Evolutionary conservation across 2,888 invertebrate species (phyloP).

Genomic region (Apamea anceps): DNA sequence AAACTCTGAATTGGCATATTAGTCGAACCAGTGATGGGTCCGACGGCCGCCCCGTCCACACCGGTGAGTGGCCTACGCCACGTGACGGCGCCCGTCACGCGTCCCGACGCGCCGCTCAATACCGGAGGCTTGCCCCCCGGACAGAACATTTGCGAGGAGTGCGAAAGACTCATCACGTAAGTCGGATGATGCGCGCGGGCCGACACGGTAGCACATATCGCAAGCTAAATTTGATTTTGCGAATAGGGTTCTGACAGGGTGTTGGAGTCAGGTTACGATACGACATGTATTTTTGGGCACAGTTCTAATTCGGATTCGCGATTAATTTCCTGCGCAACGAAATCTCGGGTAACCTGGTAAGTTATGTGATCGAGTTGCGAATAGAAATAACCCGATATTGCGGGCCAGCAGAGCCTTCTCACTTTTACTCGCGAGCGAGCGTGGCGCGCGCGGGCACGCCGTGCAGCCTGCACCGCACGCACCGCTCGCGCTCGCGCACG

Average conservation of each 20-base stretch:
- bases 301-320: constrained; percentile 38
- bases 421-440: constrained; percentile 94
- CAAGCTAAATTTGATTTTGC: constrained; percentile 66
- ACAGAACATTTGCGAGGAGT: constrained; percentile 98
- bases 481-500: constrained; percentile 85
- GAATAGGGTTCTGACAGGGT: constrained; percentile 62
- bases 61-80: constrained; percentile 91
- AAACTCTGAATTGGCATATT: constrained; percentile 76
- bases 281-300: constrained; percentile 8
- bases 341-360: constrained; percentile 44
- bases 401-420: constrained; percentile 88
- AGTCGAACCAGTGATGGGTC: constrained; percentile 76
- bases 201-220: constrained; percentile 91
- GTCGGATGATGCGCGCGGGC: constrained; percentile 92
- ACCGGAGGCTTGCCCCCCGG: constrained; percentile 95
- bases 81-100: constrained; percentile 94
- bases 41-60: constrained; percentile 79
- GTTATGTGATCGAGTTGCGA: constrained; percentile 63
- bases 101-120: constrained; percentile 91
- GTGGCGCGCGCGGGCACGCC: constrained; percentile 93
- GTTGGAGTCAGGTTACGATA: constrained; percentile 14
- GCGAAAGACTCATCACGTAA: constrained; percentile 99
- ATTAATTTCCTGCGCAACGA: constrained; percentile 2
- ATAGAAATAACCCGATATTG: constrained; percentile 79
- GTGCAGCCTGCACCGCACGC: constrained; percentile 89